Evolutionary conservation across 2,888 invertebrate genomes (phyloP), one percentile per base, ranked within the genome.

Genomic region (Melitaea athalia): DNA sequence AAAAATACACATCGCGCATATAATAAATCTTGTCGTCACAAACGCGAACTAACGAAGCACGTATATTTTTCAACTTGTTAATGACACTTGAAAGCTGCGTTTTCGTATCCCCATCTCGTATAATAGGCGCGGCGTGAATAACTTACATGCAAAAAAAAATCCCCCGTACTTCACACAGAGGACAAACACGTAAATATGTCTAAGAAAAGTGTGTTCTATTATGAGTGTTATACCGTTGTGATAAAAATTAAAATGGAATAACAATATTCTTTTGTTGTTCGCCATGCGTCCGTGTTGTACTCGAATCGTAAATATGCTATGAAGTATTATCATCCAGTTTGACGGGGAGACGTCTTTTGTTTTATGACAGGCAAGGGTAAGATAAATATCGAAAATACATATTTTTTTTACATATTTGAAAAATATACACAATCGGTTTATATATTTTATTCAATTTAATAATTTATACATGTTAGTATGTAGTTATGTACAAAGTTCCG

Each of bases 71-170:
- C 65, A 66, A 64, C 68, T 59, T 59, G 68, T 64, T 70, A 55
- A 71, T 64, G 64, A 66, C 61, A 68, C 69, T 65, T 52, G 59
- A 59, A 64, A 59, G 38, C 63, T 50, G 53, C 55, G 64, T 71
- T 69, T 69, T 62, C 64, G 63, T 59, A 65, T 65, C 63, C 71
- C 71, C 66, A 71, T 71, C 66, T 64, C 65, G 45, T 60, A 69
- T 63, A 69, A 69, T 71, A 69, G 71, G 65, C 69, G 59, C 53
- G 45, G 50, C 67, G 60, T 73, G 71, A 73, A 73, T 73, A 73
- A 71, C 62, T 73, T 69, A 73, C 64, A 49, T 59, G 42, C 33
- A 64, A 59, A 64, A 64, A 59, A 17, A 53, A n/a, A 42, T n/a
- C 63, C 52, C 61, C 69, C 67, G 68, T 71, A 63, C 68, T 69